Conservation (phyloP, 1,140 invertebrate species). For the Drosophila malerkotliana region DNA sequence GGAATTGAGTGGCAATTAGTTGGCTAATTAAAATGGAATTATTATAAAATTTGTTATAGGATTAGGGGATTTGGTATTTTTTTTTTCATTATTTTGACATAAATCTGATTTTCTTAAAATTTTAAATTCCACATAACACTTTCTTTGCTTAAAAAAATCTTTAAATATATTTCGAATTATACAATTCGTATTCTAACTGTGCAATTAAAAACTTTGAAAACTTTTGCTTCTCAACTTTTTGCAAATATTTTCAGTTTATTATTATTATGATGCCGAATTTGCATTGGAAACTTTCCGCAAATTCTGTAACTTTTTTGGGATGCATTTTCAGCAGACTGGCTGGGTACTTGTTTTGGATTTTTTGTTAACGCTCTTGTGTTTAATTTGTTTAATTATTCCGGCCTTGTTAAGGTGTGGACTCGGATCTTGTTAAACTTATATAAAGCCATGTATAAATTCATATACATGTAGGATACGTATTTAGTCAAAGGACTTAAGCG, state of each 20-base stretch:
- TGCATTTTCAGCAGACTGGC: not conserved
- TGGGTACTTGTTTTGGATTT: not conserved
- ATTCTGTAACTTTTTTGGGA: not conserved
- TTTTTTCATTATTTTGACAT: not conserved
- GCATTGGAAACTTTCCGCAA: constrained; percentile 4
- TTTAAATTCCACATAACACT: too few relatives aligned
- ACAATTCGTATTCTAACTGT: not conserved
- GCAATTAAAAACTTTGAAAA: not conserved
- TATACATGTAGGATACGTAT: not conserved
- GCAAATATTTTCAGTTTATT: not conserved
- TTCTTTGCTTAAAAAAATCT: too few relatives aligned
- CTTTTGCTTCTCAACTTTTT: not conserved
- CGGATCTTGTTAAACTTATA: constrained; percentile 17
- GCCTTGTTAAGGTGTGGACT: not conserved
- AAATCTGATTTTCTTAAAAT: too few relatives aligned
- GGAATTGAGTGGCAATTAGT: not conserved
- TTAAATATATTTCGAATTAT: not conserved
- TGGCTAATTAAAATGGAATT: not conserved
- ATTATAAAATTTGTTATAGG: not conserved
- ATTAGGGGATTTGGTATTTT: not conserved
- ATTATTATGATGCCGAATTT: not conserved
- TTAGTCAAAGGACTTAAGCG: not conserved
- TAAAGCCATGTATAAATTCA: constrained; percentile 7
- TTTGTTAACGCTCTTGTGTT: not conserved
- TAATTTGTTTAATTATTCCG: not conserved